These are phyloP conservation scores for Euplagia quadripunctaria DNA, from an alignment of 2,888 invertebrate genomes.

Conservation along the genomic window DNA sequence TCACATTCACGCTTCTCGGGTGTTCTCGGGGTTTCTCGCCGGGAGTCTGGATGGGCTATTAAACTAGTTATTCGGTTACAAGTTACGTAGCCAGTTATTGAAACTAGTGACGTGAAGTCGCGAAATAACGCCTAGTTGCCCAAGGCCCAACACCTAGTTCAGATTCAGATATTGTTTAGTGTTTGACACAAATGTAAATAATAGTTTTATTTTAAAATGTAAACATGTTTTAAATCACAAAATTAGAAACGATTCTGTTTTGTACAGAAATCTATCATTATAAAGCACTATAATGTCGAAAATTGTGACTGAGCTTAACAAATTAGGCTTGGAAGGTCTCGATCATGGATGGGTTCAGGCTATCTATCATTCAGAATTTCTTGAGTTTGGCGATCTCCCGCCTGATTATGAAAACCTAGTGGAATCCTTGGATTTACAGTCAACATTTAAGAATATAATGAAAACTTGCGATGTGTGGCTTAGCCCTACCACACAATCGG, in stretches of 20 bases:
- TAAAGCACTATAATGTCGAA: conserved; percentile 58
- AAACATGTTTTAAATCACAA: background rate
- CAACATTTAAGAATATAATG: conserved; percentile 63
- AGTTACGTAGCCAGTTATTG: no score
- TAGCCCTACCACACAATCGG: conserved; percentile 37
- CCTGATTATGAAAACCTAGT: conserved; percentile 77
- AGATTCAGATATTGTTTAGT: no score
- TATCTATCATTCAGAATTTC: conserved; percentile 87
- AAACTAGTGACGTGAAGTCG: no score
- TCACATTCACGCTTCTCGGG: no score
- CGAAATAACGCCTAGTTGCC: no score
- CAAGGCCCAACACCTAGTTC: no score
- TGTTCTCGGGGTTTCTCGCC: no score
- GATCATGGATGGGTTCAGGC: conserved; percentile 86
- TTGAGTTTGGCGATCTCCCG: conserved; percentile 84
- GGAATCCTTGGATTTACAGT: conserved; percentile 62
- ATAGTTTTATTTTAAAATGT: background rate
- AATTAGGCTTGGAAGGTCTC: conserved; percentile 74
- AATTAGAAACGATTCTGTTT: background rate
- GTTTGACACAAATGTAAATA: no score
- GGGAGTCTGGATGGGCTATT: no score
- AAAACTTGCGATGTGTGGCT: conserved; percentile 65
- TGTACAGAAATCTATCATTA: background rate
- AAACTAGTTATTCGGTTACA: no score
- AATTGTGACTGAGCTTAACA: conserved; percentile 61